These are phyloP conservation scores for Mystacornis crossleyi DNA, from an alignment of 2,113 vertebrate genomes.

Conservation along the genomic window DNA sequence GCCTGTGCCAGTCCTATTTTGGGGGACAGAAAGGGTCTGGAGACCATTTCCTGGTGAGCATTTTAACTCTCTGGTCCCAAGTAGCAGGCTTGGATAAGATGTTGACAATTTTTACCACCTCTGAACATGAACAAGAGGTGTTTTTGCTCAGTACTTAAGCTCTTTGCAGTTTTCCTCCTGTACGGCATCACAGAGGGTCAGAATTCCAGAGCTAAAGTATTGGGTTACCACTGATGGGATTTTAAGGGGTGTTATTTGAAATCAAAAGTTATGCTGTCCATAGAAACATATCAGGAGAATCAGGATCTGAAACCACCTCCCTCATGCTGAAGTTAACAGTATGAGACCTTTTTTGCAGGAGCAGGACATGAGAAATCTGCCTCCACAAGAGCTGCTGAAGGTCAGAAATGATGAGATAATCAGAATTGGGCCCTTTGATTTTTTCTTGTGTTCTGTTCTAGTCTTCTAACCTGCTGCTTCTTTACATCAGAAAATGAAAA, in stretches of 20 bases:
- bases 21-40: not conserved
- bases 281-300: not conserved
- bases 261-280: not conserved
- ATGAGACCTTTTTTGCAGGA: not conserved
- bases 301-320: not conserved
- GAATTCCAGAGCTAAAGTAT: not conserved
- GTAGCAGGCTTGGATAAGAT: not conserved
- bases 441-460: not conserved
- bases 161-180: not conserved
- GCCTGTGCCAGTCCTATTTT: not conserved
- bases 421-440: not conserved
- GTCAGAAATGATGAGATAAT: not conserved
- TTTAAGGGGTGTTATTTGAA: not conserved
- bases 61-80: not conserved
- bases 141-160: not conserved
- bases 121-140: not conserved
- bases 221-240: not conserved
- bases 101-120: not conserved
- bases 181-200: not conserved
- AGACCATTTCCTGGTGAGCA: accelerated
- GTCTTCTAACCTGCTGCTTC: not conserved
- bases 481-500: not conserved
- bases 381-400: not conserved
- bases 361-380: not conserved
- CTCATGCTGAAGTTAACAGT: not conserved